Conservation (phyloP, 1,140 invertebrate genomes). For the Musca vetustissima region DNA sequence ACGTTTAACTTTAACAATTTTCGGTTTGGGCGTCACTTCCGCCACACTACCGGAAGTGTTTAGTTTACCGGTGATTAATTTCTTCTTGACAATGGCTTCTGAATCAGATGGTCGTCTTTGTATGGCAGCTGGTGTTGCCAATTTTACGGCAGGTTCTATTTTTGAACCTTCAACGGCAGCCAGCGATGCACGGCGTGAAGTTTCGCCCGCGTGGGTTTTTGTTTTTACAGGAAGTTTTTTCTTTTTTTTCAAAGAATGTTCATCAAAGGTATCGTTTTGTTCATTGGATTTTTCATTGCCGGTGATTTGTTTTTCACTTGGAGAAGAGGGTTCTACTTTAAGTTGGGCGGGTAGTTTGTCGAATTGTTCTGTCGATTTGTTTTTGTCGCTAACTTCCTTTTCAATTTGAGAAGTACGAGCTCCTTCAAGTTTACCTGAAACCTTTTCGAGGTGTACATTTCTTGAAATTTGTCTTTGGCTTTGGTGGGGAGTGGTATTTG, state of each 20-base stretch:
- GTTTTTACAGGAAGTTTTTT: conserved; percentile 6
- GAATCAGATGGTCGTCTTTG: conserved; percentile 51
- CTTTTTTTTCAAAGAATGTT: background rate
- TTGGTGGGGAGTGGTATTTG: no score
- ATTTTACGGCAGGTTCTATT: conserved; percentile 34
- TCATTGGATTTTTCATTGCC: background rate
- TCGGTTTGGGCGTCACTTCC: conserved; percentile 13
- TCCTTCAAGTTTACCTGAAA: no score
- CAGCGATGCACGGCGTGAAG: conserved; percentile 43
- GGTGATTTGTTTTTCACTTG: no score
- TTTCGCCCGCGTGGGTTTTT: conserved; percentile 30
- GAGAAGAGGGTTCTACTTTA: no score
- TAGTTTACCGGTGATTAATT: conserved; percentile 24
- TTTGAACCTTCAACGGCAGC: conserved; percentile 48
- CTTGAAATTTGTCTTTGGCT: no score
- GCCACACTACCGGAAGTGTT: conserved; percentile 2
- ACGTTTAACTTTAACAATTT: conserved; percentile 25
- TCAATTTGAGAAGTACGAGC: no score
- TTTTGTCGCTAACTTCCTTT: no score
- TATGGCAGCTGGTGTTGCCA: conserved; percentile 37
- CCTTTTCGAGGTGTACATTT: no score
- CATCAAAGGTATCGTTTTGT: background rate
- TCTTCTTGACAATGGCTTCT: conserved; percentile 47
- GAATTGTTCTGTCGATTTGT: no score
- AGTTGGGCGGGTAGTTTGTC: no score